Evolutionary conservation across 2,113 vertebrate genomes (phyloP).

Genomic region (Gymnobelideus leadbeateri): DNA sequence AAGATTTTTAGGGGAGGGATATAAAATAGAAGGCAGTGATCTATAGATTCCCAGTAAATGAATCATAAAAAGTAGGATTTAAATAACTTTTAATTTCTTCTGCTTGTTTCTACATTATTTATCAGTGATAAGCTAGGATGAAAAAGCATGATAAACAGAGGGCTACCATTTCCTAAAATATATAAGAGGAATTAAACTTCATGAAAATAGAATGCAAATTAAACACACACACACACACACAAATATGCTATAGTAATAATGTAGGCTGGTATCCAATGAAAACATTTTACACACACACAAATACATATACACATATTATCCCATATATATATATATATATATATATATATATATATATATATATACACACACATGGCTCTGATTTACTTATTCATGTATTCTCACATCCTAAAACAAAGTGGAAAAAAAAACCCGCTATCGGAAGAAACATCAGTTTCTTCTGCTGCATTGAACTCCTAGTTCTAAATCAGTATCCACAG

Average conservation of each 20-base stretch:
- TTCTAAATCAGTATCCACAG: constrained; percentile 34
- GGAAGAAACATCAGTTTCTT: constrained; percentile 44
- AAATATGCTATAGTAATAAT: constrained; percentile 27
- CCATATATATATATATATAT: constrained; percentile 16
- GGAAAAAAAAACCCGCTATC: constrained; percentile 14
- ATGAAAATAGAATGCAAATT: constrained; percentile 51
- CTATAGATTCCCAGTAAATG: background rate
- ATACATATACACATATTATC: background rate
- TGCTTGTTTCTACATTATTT: constrained; percentile 21
- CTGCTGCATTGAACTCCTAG: constrained; percentile 25
- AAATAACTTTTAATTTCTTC: background rate
- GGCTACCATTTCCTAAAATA: background rate
- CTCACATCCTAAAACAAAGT: constrained; percentile 62
- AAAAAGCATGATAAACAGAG: background rate
- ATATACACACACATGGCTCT: constrained; percentile 47
- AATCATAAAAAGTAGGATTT: constrained; percentile 12
- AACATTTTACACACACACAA: constrained; percentile 40
- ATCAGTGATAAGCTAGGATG: background rate
- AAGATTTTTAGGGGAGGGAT: background rate
- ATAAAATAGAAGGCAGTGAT: background rate
- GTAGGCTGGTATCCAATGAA: constrained; percentile 33
- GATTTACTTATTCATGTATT: constrained; percentile 58
- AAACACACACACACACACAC: constrained; percentile 46
- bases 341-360: constrained; percentile 7
- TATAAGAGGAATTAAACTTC: constrained; percentile 16